A percentile compares a stretch with the other conserved stretches of the same genome.
Conservation (phyloP, 2,797 vertebrate species). For the Danio kyathit region DNA sequence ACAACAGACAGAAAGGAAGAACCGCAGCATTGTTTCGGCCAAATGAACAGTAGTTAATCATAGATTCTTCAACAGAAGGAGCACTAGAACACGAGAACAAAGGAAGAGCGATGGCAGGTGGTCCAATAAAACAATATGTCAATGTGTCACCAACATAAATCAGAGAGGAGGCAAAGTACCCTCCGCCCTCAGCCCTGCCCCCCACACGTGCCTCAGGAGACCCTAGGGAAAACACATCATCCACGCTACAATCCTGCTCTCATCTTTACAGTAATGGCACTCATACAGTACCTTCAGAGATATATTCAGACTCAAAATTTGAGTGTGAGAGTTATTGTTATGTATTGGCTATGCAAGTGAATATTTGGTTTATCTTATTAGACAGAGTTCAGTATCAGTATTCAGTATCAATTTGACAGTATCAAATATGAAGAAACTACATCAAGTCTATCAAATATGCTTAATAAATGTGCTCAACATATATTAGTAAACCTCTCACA, state of each 20-base stretch:
- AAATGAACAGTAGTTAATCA: conserved; percentile 21
- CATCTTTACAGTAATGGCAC: not conserved
- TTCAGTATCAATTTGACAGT: too few relatives aligned
- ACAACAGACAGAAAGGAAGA: not conserved
- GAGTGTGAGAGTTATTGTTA: too few relatives aligned
- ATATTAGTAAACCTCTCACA: too few relatives aligned
- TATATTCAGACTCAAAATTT: not conserved
- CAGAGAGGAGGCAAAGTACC: conserved; percentile 15
- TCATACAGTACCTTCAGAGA: too few relatives aligned
- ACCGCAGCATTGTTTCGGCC: not conserved
- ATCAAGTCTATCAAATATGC: too few relatives aligned
- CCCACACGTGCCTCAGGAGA: conserved; percentile 5
- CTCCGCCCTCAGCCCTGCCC: not conserved
- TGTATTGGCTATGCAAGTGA: too few relatives aligned
- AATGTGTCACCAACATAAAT: conserved; percentile 47
- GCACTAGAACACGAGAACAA: conserved; percentile 28
- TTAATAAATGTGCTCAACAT: too few relatives aligned
- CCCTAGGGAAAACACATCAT: conserved; percentile 9
- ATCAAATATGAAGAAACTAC: too few relatives aligned
- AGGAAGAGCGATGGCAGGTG: conserved; percentile 37
- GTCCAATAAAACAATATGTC: conserved; percentile 43
- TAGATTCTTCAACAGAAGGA: not conserved
- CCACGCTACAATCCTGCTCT: not conserved
- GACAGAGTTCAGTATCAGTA: too few relatives aligned
- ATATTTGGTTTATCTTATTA: too few relatives aligned